These are phyloP conservation scores for Perdita meconis DNA, from an alignment of 2,888 invertebrate genomes.

Conservation along the genomic window DNA sequence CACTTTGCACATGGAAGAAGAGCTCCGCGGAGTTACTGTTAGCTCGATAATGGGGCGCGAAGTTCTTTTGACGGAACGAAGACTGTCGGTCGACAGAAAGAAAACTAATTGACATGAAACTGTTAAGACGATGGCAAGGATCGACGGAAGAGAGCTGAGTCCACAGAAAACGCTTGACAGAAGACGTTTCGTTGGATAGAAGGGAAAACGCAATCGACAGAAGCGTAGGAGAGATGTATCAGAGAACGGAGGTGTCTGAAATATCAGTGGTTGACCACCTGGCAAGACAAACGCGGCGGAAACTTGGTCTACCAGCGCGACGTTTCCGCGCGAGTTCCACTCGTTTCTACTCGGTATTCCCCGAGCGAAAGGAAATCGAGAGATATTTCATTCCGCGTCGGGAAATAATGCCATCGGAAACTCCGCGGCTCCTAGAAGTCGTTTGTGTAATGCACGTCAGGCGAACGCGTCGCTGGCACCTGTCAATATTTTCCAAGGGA, in stretches of 20 bases:
- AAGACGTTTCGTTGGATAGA: neutral
- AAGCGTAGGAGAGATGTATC: neutral
- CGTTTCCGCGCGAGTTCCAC: neutral
- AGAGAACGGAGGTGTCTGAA: neutral
- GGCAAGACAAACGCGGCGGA: neutral
- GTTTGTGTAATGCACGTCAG: constrained; percentile 64
- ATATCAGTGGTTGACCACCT: neutral
- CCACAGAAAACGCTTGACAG: neutral
- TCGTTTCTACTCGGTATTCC: constrained; percentile 20
- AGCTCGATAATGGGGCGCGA: neutral
- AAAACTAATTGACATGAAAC: neutral
- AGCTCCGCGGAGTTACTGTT: neutral
- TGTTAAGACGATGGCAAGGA: neutral
- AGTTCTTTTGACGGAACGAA: neutral
- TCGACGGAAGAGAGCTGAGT: neutral
- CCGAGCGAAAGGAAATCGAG: constrained; percentile 21
- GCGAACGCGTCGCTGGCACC: constrained; percentile 61
- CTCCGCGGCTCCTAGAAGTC: constrained; percentile 43
- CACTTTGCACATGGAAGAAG: constrained; percentile 1
- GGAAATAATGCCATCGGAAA: constrained; percentile 57
- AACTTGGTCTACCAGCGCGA: constrained; percentile 2
- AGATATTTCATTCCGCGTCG: constrained; percentile 43
- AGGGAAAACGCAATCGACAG: neutral
- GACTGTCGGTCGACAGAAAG: neutral
- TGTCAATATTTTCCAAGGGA: constrained; percentile 68